Conservation (phyloP, 1,140 invertebrate genomes). For the Platyscapa corneri region DNA sequence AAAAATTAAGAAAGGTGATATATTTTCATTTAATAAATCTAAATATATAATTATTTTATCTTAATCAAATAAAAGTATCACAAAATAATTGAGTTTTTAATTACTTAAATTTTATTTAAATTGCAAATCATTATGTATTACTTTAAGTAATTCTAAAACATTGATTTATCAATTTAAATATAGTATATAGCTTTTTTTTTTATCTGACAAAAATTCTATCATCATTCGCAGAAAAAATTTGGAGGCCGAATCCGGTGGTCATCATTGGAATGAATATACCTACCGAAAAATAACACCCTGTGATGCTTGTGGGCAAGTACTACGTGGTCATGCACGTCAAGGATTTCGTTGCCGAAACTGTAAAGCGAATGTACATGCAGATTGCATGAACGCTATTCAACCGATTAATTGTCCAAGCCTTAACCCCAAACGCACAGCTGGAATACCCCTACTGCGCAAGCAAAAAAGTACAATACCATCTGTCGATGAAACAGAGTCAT, state of each 20-base stretch:
- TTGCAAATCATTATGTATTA: too few species aligned
- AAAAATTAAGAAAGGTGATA: too few species aligned
- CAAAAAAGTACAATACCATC: conserved; percentile 85
- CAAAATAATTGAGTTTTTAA: too few species aligned
- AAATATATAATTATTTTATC: too few species aligned
- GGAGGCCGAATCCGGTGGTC: conserved; percentile 79
- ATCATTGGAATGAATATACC: conserved; percentile 94
- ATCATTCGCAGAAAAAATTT: conserved; percentile 83
- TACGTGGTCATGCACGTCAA: conserved; percentile 93
- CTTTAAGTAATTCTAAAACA: too few species aligned
- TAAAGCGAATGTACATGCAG: conserved; percentile 92
- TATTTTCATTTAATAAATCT: too few species aligned
- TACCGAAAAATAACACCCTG: conserved; percentile 97
- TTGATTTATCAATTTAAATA: too few species aligned
- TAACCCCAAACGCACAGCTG: conserved; percentile 81
- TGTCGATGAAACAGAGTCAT: conserved; percentile 60
- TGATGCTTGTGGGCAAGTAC: conserved; percentile 93
- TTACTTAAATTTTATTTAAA: too few species aligned
- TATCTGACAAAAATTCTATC: too few species aligned
- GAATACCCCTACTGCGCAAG: conserved; percentile 86
- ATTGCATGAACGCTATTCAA: conserved; percentile 78
- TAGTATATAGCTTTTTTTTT: too few species aligned
- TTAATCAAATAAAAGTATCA: too few species aligned
- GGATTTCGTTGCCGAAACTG: conserved; percentile 91
- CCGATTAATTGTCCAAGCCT: conserved; percentile 68